Evolutionary conservation across 2,797 vertebrate genomes (phyloP), one percentile per base, ranked within the genome.

Genomic region (Danio jaintianensis): DNA sequence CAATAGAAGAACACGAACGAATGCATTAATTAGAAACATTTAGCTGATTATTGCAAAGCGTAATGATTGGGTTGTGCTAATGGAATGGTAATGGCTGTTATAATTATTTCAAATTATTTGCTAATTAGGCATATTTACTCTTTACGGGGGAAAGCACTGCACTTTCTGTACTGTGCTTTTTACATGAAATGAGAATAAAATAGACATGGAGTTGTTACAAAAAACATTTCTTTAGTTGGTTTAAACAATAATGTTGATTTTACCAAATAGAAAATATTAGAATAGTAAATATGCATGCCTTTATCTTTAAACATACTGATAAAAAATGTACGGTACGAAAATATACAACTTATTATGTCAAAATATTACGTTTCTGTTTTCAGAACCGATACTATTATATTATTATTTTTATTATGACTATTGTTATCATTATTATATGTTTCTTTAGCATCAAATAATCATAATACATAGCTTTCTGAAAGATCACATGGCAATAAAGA

Each of bases 61-160:
- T 45, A 71, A 63, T 63, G 47, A 63, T 63, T 71, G n/a, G 48
- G 55, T 63, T 77, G 61, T 78, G 81, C 70, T 82, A 82, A 82
- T 82, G 81, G 81, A 64, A 43, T 66, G 36, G 78, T 82, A 82
- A 82, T 82, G 81, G 61, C 48, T 73, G 61, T 52, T 63, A 70
- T 55, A 71, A 55, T 78, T 71, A 79, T 53, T 36, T 20, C 12
- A 55, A 45, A 71, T 71, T 18, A 71, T 71, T 79, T 29, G 15
- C 61, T 71, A 70, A 79, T 79, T 70, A 79, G 29, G 55, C 13
- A 52, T 61, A 52, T 79, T 79, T 79, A 36, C 43, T 71, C 7
- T 48, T 68, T 59, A 48, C 48, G 48, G 53, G 20, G 9, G 52
- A 48, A 79, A 52, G 4, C 36, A 53, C 38, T 36, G 47, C 20